Evolutionary conservation across 1,140 invertebrate genomes (phyloP).

Genomic region (Aphidius gifuensis): DNA sequence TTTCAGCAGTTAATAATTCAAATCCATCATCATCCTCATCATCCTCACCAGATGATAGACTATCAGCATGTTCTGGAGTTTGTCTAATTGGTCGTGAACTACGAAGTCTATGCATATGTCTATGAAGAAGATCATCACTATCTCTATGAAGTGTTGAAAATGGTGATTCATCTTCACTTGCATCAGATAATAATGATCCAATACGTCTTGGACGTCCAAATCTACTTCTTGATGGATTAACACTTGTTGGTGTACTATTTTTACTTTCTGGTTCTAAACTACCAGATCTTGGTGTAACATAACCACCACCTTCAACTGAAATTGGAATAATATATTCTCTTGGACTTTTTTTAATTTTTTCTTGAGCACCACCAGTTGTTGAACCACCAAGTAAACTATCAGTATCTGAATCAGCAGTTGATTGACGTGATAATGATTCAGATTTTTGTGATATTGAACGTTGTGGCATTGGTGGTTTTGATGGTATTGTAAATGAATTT

Average conservation of each 20-base stretch:
- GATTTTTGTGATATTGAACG: constrained; percentile 50
- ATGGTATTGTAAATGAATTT: constrained; percentile 39
- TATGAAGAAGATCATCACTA: constrained; percentile 53
- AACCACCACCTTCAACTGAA: constrained; percentile 82
- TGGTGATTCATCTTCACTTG: constrained; percentile 68
- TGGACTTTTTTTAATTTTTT: constrained; percentile 82
- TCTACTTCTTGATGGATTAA: constrained; percentile 40
- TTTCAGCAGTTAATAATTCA: constrained; percentile 85
- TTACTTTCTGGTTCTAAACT: constrained; percentile 71
- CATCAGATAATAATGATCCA: constrained; percentile 55
- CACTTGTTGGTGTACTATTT: constrained; percentile 52
- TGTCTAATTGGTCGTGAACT: constrained; percentile 70
- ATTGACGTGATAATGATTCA: constrained; percentile 62
- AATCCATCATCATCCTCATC: constrained; percentile 82
- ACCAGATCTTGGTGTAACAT: constrained; percentile 73
- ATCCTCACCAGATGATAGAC: constrained; percentile 81
- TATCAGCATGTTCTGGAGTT: constrained; percentile 70
- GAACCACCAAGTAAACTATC: constrained; percentile 55
- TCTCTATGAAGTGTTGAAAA: constrained; percentile 56
- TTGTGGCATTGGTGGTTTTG: constrained; percentile 54
- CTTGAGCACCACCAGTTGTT: constrained; percentile 52
- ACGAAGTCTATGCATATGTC: constrained; percentile 70
- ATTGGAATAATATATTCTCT: constrained; percentile 90
- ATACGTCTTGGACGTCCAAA: constrained; percentile 51
- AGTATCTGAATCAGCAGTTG: constrained; percentile 67